Evolutionary conservation across 2,113 vertebrate species (phyloP).

Genomic region (Prunella fulvescens): DNA sequence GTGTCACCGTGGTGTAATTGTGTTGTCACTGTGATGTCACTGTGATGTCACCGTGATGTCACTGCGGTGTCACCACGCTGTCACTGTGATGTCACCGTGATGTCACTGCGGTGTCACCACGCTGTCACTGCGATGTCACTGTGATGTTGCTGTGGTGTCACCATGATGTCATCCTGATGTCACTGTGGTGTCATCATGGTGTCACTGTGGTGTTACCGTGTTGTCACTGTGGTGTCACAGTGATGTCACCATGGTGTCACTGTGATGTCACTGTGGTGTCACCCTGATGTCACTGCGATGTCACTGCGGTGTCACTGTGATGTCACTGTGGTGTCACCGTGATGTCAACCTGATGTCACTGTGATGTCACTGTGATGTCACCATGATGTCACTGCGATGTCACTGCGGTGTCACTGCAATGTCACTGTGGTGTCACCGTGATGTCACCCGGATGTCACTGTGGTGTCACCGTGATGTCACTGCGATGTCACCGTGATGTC

Average conservation of each 20-base stretch:
- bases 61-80: no score
- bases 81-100: fast-evolving
- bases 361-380: not conserved
- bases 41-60: no score
- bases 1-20: no score
- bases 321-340: not conserved
- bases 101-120: fast-evolving
- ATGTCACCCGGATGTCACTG: fast-evolving
- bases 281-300: fast-evolving
- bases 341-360: fast-evolving
- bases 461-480: no score
- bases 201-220: no score
- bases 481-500: fast-evolving
- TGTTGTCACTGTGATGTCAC: no score
- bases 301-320: no score
- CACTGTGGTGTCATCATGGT: fast-evolving
- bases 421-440: not conserved
- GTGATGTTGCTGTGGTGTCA: no score
- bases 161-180: no score
- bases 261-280: fast-evolving
- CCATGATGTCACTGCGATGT: fast-evolving
- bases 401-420: fast-evolving
- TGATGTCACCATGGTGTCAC: no score
- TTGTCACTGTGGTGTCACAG: fast-evolving
- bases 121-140: no score